Percentiles rank a stretch among this genome's conserved stretches.
These are phyloP conservation scores for Drymodes brunneopygia DNA, from an alignment of 2,113 vertebrate genomes.

Conservation along the genomic window DNA sequence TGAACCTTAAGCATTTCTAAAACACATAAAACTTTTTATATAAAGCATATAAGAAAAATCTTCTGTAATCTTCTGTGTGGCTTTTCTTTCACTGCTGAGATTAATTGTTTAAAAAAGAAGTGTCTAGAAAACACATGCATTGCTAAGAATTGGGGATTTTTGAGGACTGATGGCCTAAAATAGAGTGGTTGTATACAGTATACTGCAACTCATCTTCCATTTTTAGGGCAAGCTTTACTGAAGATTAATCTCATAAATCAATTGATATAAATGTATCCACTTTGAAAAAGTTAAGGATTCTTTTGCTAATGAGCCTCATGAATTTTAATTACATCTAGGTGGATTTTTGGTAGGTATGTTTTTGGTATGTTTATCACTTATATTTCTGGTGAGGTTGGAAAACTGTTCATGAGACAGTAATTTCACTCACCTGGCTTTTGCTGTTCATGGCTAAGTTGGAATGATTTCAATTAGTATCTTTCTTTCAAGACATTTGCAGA, in stretches of 20 bases:
- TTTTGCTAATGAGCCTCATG: not conserved
- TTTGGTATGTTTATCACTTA: not conserved
- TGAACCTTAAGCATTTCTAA: slow-evolving; percentile 43
- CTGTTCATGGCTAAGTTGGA: not conserved
- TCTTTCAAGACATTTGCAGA: not conserved
- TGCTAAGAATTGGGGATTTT: not conserved
- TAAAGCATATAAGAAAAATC: not conserved
- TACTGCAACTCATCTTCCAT: not conserved
- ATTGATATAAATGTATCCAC: not conserved
- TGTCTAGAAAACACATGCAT: not conserved
- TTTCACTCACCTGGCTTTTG: not conserved
- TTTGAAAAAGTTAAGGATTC: not conserved
- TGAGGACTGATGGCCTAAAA: not conserved
- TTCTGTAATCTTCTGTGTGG: not conserved
- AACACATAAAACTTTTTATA: slow-evolving; percentile 11
- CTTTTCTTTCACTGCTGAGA: not conserved
- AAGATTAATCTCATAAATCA: not conserved
- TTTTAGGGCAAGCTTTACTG: slow-evolving; percentile 3
- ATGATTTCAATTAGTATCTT: not conserved
- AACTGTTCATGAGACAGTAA: not conserved
- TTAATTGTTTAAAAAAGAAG: not conserved
- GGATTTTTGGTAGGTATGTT: not conserved
- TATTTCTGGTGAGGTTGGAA: not conserved
- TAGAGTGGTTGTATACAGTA: not conserved
- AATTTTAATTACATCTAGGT: not conserved